Base-by-base conservation (phyloP, 2,888 invertebrate species). In the Andricus quercusramuli region DNA sequence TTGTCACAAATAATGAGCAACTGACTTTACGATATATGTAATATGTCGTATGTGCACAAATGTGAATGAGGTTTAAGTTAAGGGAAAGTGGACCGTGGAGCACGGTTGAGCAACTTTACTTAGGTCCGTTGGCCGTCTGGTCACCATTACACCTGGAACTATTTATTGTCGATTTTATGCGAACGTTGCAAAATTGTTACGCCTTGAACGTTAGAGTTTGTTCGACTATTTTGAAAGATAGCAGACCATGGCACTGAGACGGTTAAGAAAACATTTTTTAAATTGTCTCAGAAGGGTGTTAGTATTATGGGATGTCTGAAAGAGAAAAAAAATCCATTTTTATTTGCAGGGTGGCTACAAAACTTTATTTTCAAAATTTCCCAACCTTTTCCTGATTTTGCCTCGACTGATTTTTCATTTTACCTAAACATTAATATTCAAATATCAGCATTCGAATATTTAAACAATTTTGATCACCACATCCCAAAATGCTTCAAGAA, bases 11-110 rank as follows among this genome's bases (percentile, higher is more conserved):
- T 47, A 70, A 70, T 47, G 47, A 70, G 68, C 2, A 5, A 68
- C 41, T 22, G 37, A 76, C 20, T 37, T 32, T 22, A 59, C 25
- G 4, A 17, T 32, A 76, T 22, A 13, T 59, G 59, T 59, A 66
- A 37, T 13, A 9, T 66, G 37, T 84, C 68, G 74, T 79, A 80
- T 82, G 79, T 79, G 82, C 79, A 76, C 82, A 83, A 86, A 84
- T 83, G 85, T 79, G 84, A 88, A 85, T 85, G 83, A 85, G 86
- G 86, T 88, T 88, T 88, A 83, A 89, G 91, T 89, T 88, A 83
- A 89, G 91, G 90, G 91, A 92, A 92, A 92, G 91, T 91, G 88
- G 90, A 91, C 88, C 90, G 87, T 85, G 86, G 82, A 84, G 83
- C 80, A 81, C 77, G 80, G 87, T 92, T 91, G 89, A 87, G 91